Percentiles rank a stretch among this genome's conserved stretches.
Evolutionary conservation across 1,140 invertebrate species (phyloP).

Genomic region (Camponotus vicinus): DNA sequence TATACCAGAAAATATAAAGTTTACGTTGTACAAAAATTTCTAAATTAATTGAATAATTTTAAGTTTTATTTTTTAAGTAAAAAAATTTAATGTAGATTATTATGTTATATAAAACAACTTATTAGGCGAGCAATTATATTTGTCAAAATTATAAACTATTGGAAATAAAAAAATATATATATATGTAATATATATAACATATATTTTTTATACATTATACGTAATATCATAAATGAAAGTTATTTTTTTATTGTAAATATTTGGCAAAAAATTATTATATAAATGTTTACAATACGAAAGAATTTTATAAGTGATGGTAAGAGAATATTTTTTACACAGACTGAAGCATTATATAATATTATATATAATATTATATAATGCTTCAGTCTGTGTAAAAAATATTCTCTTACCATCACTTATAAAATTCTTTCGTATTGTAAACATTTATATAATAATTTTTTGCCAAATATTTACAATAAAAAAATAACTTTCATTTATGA

Average conservation of each 20-base stretch:
- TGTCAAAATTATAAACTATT: too few relatives aligned
- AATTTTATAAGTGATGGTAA: too few relatives aligned
- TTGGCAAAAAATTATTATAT: too few relatives aligned
- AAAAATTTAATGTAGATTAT: neutral
- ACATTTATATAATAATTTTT: too few relatives aligned
- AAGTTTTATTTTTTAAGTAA: neutral
- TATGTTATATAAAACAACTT: neutral
- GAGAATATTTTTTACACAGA: too few relatives aligned
- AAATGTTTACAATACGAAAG: too few relatives aligned
- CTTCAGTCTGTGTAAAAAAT: too few relatives aligned
- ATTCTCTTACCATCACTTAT: too few relatives aligned
- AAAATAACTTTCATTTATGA: neutral
- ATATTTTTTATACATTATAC: neutral
- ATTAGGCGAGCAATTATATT: neutral
- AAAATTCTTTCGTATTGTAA: too few relatives aligned
- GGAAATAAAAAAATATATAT: too few relatives aligned
- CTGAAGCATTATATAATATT: neutral
- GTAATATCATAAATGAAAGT: neutral
- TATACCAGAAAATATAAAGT: neutral
- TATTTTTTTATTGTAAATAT: neutral
- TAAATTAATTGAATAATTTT: conserved; percentile 17
- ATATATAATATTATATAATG: neutral
- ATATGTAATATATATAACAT: too few relatives aligned
- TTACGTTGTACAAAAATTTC: neutral
- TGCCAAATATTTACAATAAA: too few relatives aligned